These are phyloP conservation scores for Agonopterix heracliana DNA, from an alignment of 2,888 invertebrate species.

Conservation along the genomic window DNA sequence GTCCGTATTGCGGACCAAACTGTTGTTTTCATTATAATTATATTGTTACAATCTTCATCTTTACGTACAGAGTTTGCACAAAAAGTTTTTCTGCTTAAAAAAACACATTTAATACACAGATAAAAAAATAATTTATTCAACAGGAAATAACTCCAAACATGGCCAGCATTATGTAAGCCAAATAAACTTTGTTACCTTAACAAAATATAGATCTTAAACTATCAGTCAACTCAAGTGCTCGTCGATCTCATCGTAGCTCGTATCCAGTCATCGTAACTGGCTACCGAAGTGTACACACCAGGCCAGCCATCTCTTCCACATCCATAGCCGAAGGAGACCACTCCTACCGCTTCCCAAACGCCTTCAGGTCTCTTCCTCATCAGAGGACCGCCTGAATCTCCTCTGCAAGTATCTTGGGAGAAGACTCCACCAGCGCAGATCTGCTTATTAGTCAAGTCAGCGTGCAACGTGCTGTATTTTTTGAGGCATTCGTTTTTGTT, in stretches of 20 bases:
- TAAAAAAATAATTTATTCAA: too few relatives aligned
- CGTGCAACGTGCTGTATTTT: slow-evolving; percentile 65
- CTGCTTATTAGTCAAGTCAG: slow-evolving; percentile 71
- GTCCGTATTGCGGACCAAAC: too few relatives aligned
- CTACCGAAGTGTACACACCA: slow-evolving; percentile 80
- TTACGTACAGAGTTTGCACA: too few relatives aligned
- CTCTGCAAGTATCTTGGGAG: slow-evolving; percentile 82
- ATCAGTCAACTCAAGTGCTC: slow-evolving; percentile 31
- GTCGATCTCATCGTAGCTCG: slow-evolving; percentile 37
- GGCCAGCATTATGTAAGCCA: too few relatives aligned
- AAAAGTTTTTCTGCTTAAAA: too few relatives aligned
- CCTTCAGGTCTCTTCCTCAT: slow-evolving; percentile 75
- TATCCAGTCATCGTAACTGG: slow-evolving; percentile 80
- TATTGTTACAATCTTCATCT: too few relatives aligned
- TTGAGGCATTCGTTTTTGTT: slow-evolving; percentile 68
- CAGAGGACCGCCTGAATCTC: slow-evolving; percentile 87
- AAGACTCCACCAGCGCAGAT: slow-evolving; percentile 83
- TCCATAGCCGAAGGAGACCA: slow-evolving; percentile 82
- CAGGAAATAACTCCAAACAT: too few relatives aligned
- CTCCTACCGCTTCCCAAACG: slow-evolving; percentile 76
- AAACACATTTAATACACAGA: too few relatives aligned
- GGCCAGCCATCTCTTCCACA: slow-evolving; percentile 81
- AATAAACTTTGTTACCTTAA: too few relatives aligned
- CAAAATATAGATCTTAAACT: neutral
- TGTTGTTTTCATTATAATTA: too few relatives aligned